Evolutionary conservation across 2,113 vertebrate species (phyloP), one percentile per base, ranked within the genome.

Genomic region (Catagonus wagneri): DNA sequence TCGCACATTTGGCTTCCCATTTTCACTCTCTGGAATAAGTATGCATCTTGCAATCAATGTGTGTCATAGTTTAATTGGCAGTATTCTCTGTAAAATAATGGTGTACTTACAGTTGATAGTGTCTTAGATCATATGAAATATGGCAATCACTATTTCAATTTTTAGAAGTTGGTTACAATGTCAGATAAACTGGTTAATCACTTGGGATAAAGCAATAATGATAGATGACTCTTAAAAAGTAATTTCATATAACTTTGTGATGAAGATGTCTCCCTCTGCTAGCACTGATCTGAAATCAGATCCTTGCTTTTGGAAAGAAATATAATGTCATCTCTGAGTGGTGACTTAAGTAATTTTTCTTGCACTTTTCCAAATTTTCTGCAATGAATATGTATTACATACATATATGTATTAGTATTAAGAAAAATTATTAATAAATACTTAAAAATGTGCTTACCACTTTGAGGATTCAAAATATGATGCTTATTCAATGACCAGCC

Each of bases 401-500:
- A 83, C 20, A 11, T 29, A 16, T 22, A 32, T 61, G 14, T 58
- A 58, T 63, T 44, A 71, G 39, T 61, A 79, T 86, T 79, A 96
- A 19, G 7, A 85, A 83, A 89, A 92, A 68, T 25, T 80, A 78
- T 74, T 89, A 87, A 78, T 52, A 75, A 60, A 96, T 78, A 54
- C 60, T 85, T 69, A 23, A 86, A 95, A 93, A 97, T 76, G 29
- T 95, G 97, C 99, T 99, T 98, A 99, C 99, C 99, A 58, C 99
- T 99, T 94, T 99, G 99, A 96, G 99, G 98, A 98, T 99, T 99
- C 98, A 99, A 98, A 97, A 99, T 98, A 34, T 99, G 99, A 97
- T 99, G 99, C 92, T 99, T 99, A 98, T 99, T 99, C 97, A 99
- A 98, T 17, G 99, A 99, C 99, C 99, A 99, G 88, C 99, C 99